Percentiles rank a stretch among this genome's conserved stretches.
Conservation (phyloP, 2,888 invertebrate species). For the Parnassius orleans region DNA sequence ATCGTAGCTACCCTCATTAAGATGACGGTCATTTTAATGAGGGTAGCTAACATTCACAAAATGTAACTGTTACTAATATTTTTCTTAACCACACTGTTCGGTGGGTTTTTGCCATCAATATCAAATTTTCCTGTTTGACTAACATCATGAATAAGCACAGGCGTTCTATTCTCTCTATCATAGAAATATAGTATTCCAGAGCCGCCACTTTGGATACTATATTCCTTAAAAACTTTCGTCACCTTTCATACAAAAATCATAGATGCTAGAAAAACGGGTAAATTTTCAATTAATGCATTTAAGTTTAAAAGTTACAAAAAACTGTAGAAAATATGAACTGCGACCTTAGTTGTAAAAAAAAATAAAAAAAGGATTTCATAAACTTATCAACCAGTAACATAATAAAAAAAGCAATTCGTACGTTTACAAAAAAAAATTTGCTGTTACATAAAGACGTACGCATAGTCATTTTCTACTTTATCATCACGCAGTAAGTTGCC, state of each 20-base stretch:
- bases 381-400: not conserved
- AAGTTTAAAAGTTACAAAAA: too few relatives aligned
- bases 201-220: constrained; percentile 68
- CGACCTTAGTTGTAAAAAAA: too few relatives aligned
- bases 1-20: too few relatives aligned
- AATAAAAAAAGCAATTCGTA: constrained; percentile 1
- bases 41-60: too few relatives aligned
- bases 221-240: constrained; percentile 41
- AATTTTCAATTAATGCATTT: constrained; percentile 11
- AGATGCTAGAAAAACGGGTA: constrained; percentile 36
- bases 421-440: constrained; percentile 6
- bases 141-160: constrained; percentile 34
- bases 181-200: constrained; percentile 45
- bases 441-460: not conserved
- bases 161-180: constrained; percentile 33
- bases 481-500: constrained; percentile 14
- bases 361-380: too few relatives aligned
- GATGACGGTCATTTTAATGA: too few relatives aligned
- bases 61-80: too few relatives aligned
- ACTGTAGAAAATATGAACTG: too few relatives aligned
- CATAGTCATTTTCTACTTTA: constrained; percentile 8
- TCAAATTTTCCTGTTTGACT: constrained; percentile 33
- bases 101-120: not conserved
- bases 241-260: constrained; percentile 37
- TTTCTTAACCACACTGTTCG: too few relatives aligned